These are phyloP conservation scores for Morelia viridis DNA, from an alignment of 2,797 vertebrate species.

Conservation along the genomic window DNA sequence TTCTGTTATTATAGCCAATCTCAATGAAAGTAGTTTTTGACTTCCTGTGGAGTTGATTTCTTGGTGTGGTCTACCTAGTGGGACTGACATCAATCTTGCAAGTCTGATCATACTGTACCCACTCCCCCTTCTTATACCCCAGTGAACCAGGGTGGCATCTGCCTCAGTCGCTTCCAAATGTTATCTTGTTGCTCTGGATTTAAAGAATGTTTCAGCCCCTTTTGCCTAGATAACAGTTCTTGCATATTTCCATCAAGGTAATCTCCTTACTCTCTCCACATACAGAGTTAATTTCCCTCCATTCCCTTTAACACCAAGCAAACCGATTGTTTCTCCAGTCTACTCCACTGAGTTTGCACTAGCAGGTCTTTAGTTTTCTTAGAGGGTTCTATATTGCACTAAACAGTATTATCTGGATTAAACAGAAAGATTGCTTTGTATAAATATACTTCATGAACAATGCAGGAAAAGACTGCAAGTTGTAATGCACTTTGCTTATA, in stretches of 20 bases:
- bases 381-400: neutral
- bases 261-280: neutral
- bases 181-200: neutral
- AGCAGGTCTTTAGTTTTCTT: neutral
- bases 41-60: neutral
- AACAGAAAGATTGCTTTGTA: neutral
- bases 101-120: neutral
- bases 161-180: neutral
- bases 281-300: neutral
- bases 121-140: neutral
- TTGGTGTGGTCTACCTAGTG: neutral
- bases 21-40: neutral
- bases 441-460: neutral
- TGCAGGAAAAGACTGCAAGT: neutral
- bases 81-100: neutral
- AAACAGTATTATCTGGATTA: neutral
- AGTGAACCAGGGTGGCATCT: neutral
- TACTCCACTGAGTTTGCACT: neutral
- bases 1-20: neutral
- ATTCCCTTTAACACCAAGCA: neutral
- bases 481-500: neutral
- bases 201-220: neutral
- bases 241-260: neutral
- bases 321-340: neutral
- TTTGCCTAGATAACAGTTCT: neutral